These are phyloP conservation scores for Cardiocondyla obscurior DNA, from an alignment of 1,140 invertebrate genomes.

Conservation along the genomic window DNA sequence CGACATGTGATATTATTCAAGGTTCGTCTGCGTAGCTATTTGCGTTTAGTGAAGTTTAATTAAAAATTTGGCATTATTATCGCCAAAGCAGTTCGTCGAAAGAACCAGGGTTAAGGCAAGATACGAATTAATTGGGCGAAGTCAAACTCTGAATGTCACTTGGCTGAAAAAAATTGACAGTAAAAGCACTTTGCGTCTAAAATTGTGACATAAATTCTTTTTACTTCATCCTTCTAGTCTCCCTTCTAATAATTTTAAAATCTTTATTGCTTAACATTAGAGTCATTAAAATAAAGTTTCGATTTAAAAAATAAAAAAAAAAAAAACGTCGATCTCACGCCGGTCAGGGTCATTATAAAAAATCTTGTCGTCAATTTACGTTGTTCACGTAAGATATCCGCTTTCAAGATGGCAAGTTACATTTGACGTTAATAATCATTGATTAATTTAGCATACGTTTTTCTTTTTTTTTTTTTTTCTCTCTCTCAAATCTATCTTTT, in stretches of 20 bases:
- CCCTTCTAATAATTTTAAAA: no score
- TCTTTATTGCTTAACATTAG: not conserved
- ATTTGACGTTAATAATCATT: not conserved
- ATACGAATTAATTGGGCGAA: not conserved
- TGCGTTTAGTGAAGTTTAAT: not conserved
- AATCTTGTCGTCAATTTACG: not conserved
- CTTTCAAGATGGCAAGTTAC: not conserved
- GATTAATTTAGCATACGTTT: not conserved
- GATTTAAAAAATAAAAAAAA: not conserved
- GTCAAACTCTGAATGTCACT: no score
- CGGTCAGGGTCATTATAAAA: not conserved
- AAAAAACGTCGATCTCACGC: not conserved
- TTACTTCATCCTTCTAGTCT: not conserved
- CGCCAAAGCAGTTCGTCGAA: not conserved
- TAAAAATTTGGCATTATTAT: constrained; percentile 3
- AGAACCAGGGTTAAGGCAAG: not conserved
- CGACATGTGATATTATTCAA: not conserved
- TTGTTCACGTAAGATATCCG: not conserved
- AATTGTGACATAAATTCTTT: no score
- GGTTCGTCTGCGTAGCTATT: not conserved
- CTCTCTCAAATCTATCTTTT: no score
- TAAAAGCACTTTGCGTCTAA: not conserved
- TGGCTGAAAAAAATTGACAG: not conserved
- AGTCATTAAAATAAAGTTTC: not conserved
- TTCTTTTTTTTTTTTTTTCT: no score